Evolutionary conservation across 1,140 invertebrate genomes (phyloP).

Genomic region (Telenomus remus): DNA sequence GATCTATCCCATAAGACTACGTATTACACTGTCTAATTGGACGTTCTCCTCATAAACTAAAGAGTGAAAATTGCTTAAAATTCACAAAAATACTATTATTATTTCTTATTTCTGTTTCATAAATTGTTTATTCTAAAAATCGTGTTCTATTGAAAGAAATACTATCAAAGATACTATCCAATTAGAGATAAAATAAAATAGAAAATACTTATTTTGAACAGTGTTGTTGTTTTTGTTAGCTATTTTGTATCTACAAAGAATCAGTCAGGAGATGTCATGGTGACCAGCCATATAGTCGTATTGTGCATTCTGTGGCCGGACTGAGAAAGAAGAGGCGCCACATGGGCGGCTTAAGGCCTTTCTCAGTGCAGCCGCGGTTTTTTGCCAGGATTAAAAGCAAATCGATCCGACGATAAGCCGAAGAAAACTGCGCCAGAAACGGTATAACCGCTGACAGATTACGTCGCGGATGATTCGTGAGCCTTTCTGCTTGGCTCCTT

Average conservation of each 20-base stretch:
- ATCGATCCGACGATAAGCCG: constrained; percentile 72
- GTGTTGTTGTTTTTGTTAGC: constrained; percentile 12
- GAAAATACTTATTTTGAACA: background rate
- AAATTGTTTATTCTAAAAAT: too few species aligned
- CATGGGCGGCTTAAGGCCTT: constrained; percentile 68
- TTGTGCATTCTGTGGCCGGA: constrained; percentile 58
- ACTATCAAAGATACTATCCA: too few species aligned
- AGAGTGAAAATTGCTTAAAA: too few species aligned
- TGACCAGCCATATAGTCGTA: constrained; percentile 45
- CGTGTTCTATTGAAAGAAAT: too few species aligned
- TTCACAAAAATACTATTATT: too few species aligned
- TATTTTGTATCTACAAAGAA: constrained; percentile 29
- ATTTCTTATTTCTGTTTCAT: too few species aligned
- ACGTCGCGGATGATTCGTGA: constrained; percentile 61
- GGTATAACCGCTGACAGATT: constrained; percentile 72
- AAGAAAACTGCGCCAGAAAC: constrained; percentile 69
- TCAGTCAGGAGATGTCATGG: constrained; percentile 55
- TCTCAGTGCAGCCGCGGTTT: constrained; percentile 63
- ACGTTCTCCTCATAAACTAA: too few species aligned
- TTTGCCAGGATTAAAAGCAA: constrained; percentile 72
- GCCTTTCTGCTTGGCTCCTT: constrained; percentile 38
- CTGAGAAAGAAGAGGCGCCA: constrained; percentile 69
- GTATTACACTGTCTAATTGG: too few species aligned
- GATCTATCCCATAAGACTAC: too few species aligned
- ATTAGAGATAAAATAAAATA: too few species aligned